Conservation (phyloP, 2,797 vertebrate genomes). For the Pseudomugil gertrudae region DNA sequence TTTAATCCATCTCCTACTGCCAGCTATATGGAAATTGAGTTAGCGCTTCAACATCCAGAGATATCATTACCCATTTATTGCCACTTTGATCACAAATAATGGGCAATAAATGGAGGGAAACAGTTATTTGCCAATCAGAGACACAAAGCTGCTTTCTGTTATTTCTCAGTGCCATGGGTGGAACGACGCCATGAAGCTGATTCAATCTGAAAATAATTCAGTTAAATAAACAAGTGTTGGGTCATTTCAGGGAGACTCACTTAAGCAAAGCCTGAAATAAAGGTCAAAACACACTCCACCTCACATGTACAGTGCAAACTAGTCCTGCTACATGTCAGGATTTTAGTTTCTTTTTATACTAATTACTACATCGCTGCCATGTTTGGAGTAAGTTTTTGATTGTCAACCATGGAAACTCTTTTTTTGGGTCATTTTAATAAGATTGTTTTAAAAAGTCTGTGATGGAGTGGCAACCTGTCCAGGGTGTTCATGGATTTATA, state of each 20-base stretch:
- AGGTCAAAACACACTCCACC: conserved; percentile 1
- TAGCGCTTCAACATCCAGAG: conserved; percentile 16
- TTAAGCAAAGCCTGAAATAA: conserved; percentile 3
- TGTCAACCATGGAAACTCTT: not conserved
- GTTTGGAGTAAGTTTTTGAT: conserved; percentile 1
- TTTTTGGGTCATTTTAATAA: too few species aligned
- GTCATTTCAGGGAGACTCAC: conserved; percentile 14
- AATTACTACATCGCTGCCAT: not conserved
- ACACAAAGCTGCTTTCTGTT: conserved; percentile 23
- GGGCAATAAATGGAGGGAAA: conserved; percentile 23
- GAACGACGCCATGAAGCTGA: conserved; percentile 20
- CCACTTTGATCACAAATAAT: conserved; percentile 27
- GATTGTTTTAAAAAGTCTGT: too few species aligned
- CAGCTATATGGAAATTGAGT: conserved; percentile 12
- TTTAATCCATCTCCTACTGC: conserved; percentile 1
- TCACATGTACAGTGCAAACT: not conserved
- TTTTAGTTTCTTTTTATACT: not conserved
- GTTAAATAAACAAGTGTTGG: too few species aligned
- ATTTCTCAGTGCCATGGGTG: conserved; percentile 23
- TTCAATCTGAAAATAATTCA: conserved; percentile 28
- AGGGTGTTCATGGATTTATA: too few species aligned
- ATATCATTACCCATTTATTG: conserved; percentile 16
- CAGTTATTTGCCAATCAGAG: conserved; percentile 24
- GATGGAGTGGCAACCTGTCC: too few species aligned
- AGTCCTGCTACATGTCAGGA: not conserved